Evolutionary conservation across 2,888 invertebrate species (phyloP).

Genomic region (Dioctria linearis): DNA sequence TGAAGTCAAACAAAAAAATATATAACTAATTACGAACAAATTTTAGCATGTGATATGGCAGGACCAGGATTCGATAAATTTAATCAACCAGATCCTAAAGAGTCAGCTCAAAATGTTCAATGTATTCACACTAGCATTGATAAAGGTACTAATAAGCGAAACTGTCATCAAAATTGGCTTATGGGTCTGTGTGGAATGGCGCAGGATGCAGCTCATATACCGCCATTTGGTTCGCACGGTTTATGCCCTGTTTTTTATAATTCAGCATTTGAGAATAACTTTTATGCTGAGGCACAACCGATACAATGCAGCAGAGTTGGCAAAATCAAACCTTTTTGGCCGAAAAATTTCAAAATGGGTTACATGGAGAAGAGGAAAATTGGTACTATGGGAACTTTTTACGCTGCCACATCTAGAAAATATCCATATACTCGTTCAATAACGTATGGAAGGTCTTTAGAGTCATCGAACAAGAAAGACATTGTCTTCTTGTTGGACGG

Average conservation of each 20-base stretch:
- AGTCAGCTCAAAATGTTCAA: constrained; percentile 62
- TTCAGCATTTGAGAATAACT: constrained; percentile 61
- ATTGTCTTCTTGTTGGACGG: constrained; percentile 16
- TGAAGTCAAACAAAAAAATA: neutral
- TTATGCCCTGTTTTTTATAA: constrained; percentile 63
- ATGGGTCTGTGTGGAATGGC: constrained; percentile 63
- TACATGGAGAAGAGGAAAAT: constrained; percentile 61
- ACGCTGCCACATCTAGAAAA: constrained; percentile 59
- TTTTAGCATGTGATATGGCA: constrained; percentile 62
- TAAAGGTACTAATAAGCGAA: constrained; percentile 61
- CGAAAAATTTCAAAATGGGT: constrained; percentile 61
- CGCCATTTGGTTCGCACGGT: constrained; percentile 62
- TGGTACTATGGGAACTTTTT: constrained; percentile 58
- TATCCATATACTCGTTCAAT: constrained; percentile 57
- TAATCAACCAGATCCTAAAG: constrained; percentile 57
- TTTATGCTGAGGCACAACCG: constrained; percentile 60
- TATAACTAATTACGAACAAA: neutral
- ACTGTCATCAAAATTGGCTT: constrained; percentile 63
- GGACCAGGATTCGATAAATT: constrained; percentile 61
- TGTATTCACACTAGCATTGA: constrained; percentile 62
- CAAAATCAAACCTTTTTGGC: constrained; percentile 56
- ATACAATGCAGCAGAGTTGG: constrained; percentile 58
- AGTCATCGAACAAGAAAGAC: constrained; percentile 52
- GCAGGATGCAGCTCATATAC: constrained; percentile 60
- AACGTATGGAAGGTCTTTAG: no score